Base-by-base conservation (phyloP, 92 coral and sea anemone genomes). In the Anthopleura xanthogrammica region DNA sequence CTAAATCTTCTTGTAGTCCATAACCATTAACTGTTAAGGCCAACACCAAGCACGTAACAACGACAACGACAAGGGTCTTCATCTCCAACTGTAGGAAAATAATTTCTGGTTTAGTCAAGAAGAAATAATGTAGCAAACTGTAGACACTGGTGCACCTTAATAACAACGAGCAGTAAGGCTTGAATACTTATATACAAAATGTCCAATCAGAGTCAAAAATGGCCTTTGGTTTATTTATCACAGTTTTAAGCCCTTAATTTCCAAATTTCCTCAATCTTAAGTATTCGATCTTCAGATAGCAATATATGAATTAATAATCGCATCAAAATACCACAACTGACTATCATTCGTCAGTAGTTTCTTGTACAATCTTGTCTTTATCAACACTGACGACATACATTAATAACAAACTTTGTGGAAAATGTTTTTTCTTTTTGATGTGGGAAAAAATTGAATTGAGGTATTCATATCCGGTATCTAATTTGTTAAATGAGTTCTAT, bases 1-100 rank as follows among this genome's bases (percentile, higher is more conserved):
- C 78, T 42, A 75, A 75, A 22, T 75, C 78, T 42, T 75, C 78
- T 5, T 43, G 55, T 22, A 42, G 36, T 2, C 52, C 13, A 23
- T 75, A 75, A 75, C 41, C 74, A 12, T 68, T 56, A 50, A 50
- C 57, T 75, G 78, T 42, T 7, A 42, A 16, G 4, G 78, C 78
- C 55, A 75, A 13, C 12, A 22, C 78, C 78, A 75, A 56, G 57
- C 55, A 75, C 16, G 43, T 20, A 43, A 75, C 12, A 41, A 19
- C 78, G 17, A 75, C 78, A 14, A 43, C 57, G 2, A 43, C 52
- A 17, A 50, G 55, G 57, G n/a, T 23, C 55, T 75, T 75, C 78
- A 75, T 75, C 41, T 75, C 22, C 16, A 68, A 68, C 42, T 36
- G 29, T n/a, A 36, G 16, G 36, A 68, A 3, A 68, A 68, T 8